A percentile compares a stretch with the other conserved stretches of the same genome.
These are phyloP conservation scores for Hetaerina titia DNA, from an alignment of 2,888 invertebrate genomes.

Conservation along the genomic window DNA sequence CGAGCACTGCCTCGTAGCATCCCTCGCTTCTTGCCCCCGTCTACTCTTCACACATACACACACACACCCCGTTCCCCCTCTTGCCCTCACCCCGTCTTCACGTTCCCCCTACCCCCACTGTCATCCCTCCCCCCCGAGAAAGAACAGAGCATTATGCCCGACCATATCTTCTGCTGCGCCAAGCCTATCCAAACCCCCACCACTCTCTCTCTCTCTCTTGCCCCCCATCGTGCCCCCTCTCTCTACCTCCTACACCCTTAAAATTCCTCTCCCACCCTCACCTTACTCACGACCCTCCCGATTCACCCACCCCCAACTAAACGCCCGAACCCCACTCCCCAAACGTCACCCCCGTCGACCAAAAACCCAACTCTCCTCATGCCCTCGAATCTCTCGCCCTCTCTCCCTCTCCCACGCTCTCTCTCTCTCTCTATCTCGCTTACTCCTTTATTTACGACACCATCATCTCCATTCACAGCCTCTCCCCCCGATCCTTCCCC, in stretches of 20 bases:
- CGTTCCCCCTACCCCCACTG: not conserved
- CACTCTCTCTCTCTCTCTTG: not conserved
- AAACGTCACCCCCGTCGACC: not conserved
- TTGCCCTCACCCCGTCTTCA: not conserved
- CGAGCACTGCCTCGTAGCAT: not conserved
- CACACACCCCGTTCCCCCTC: not conserved
- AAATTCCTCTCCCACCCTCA: constrained; percentile 20
- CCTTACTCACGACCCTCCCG: not conserved
- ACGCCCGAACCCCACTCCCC: not conserved
- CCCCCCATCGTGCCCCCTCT: constrained; percentile 4
- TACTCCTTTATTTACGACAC: constrained; percentile 63
- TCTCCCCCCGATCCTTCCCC: not conserved
- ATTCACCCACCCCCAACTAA: not conserved
- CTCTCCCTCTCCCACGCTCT: not conserved
- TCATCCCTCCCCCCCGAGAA: not conserved
- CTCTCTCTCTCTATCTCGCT: not conserved
- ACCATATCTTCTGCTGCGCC: constrained; percentile 54
- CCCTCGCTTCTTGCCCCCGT: too few species aligned
- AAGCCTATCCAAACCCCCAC: not conserved
- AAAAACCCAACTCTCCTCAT: constrained; percentile 16
- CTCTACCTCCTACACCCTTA: not conserved
- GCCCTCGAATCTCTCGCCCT: not conserved
- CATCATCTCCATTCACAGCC: constrained; percentile 59
- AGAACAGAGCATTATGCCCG: constrained; percentile 54
- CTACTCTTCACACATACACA: not conserved